A percentile compares a stretch with the other conserved stretches of the same genome.
Evolutionary conservation across 2,797 vertebrate species (phyloP).

Genomic region (Syngnathus acus): DNA sequence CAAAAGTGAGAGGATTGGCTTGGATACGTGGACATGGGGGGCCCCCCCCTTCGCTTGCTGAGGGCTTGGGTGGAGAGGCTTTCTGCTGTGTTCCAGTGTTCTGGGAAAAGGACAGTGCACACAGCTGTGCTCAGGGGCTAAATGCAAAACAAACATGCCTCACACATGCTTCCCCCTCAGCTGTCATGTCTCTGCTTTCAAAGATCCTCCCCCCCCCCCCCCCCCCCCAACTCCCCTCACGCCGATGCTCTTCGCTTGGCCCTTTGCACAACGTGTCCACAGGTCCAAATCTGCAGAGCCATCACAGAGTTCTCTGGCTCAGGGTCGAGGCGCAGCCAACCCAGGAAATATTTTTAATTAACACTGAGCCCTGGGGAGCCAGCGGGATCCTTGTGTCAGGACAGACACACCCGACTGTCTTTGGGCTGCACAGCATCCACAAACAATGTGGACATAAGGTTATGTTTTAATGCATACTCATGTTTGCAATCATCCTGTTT

Average conservation of each 20-base stretch:
- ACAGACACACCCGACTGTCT: slow-evolving; percentile 47
- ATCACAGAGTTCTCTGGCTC: slow-evolving; percentile 12
- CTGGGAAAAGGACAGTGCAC: slow-evolving; percentile 74
- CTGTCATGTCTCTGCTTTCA: slow-evolving; percentile 78
- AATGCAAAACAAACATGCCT: slow-evolving; percentile 81
- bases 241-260: slow-evolving; percentile 33
- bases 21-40: slow-evolving; percentile 33
- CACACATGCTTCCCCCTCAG: slow-evolving; percentile 74
- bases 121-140: slow-evolving; percentile 71
- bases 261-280: slow-evolving; percentile 35
- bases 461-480: not conserved
- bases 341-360: slow-evolving; percentile 67
- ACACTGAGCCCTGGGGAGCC: slow-evolving; percentile 61
- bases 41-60: slow-evolving; percentile 32
- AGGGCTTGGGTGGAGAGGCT: slow-evolving; percentile 50
- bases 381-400: slow-evolving; percentile 66
- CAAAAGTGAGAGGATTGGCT: slow-evolving; percentile 27
- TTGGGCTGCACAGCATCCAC: slow-evolving; percentile 18
- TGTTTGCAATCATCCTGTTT: slow-evolving; percentile 1
- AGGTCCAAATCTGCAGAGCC: slow-evolving; percentile 38
- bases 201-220: slow-evolving; percentile 36
- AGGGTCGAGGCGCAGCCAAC: slow-evolving; percentile 29
- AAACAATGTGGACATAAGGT: not conserved
- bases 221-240: slow-evolving; percentile 21
- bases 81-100: slow-evolving; percentile 68